Evolutionary conservation across 2,888 invertebrate species (phyloP).

Genomic region (Pasiphila rectangulata): DNA sequence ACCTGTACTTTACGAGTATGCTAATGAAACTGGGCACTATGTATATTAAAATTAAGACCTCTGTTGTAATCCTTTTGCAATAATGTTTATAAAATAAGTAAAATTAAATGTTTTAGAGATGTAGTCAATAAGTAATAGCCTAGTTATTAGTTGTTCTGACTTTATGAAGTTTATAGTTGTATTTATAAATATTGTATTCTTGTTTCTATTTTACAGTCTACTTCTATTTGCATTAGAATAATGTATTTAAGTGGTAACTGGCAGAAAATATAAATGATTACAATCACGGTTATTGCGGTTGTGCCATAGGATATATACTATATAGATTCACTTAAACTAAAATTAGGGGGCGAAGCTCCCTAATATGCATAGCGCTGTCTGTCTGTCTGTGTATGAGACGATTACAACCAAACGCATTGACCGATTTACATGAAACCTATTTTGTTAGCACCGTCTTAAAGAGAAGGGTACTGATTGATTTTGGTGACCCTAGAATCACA

Average conservation of each 20-base stretch:
- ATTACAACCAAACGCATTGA: too few relatives aligned
- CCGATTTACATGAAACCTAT: too few relatives aligned
- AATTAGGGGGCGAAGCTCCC: too few relatives aligned
- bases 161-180: constrained; percentile 19
- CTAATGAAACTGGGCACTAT: background rate
- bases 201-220: constrained; percentile 2
- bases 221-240: background rate
- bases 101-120: constrained; percentile 2
- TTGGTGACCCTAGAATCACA: too few relatives aligned
- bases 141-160: constrained; percentile 10
- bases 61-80: constrained; percentile 17
- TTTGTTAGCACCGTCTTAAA: too few relatives aligned
- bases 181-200: constrained; percentile 2
- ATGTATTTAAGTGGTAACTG: constrained; percentile 2
- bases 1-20: background rate
- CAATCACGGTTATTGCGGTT: constrained; percentile 49
- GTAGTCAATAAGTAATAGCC: background rate
- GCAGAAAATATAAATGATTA: constrained; percentile 17
- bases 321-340: too few relatives aligned
- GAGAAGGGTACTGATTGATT: too few relatives aligned
- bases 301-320: constrained; percentile 41
- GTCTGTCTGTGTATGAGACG: too few relatives aligned
- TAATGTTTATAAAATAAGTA: constrained; percentile 9
- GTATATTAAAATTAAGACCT: background rate
- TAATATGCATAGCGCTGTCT: too few relatives aligned